Evolutionary conservation across 2,797 vertebrate genomes (phyloP).

Genomic region (Myotis findleyi): DNA sequence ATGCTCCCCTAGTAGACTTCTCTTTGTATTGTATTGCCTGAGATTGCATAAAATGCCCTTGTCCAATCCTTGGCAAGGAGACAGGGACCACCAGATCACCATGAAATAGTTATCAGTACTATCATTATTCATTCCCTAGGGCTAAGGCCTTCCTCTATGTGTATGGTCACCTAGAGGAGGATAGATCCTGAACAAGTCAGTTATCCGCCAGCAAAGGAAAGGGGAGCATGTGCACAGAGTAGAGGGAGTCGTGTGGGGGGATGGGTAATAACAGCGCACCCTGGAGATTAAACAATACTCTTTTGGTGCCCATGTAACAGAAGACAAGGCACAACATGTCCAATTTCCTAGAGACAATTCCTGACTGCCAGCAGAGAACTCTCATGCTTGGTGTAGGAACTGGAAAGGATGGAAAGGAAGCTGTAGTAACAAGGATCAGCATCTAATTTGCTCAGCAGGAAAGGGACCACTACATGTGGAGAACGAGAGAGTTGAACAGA

Average conservation of each 20-base stretch:
- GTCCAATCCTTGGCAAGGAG: not conserved
- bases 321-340: not conserved
- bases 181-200: not conserved
- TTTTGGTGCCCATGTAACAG: not conserved
- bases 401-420: not conserved
- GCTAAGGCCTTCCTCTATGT: not conserved
- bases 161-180: not conserved
- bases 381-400: not conserved
- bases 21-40: not conserved
- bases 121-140: not conserved
- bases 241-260: not conserved
- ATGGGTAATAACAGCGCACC: not conserved
- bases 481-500: not conserved
- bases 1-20: not conserved
- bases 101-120: not conserved
- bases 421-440: not conserved
- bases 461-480: not conserved
- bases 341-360: not conserved
- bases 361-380: not conserved
- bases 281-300: not conserved
- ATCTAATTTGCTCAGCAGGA: not conserved
- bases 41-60: not conserved
- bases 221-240: not conserved
- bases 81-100: not conserved
- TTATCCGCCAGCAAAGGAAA: not conserved